Base-by-base conservation (phyloP, 2,797 vertebrate genomes). In the Diplodus sargus region DNA sequence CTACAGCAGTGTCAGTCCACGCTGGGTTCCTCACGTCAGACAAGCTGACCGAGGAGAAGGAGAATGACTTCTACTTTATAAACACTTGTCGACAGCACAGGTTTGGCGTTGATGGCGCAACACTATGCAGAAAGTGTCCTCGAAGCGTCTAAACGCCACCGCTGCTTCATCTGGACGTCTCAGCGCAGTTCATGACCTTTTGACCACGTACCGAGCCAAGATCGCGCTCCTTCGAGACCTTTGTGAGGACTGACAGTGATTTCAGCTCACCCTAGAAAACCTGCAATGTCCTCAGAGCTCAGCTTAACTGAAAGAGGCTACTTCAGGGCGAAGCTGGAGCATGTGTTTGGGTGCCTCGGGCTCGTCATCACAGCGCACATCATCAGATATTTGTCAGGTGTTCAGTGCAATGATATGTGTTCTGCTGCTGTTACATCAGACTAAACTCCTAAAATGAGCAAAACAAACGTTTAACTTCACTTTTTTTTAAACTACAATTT, bases 171-270 rank as follows among this genome's bases (percentile, higher is more conserved):
- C 6, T 66, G 28, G 70, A 76, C 5, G 49, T 43, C 17, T 59
- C 18, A 16, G 7, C 23, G 49, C 14, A 48, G 15, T 57, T 22
- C 1, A 0, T 13, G 60, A 82, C 62, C 22, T 49, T 74, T 48
- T 57, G 43, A 59, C 39, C 57, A 20, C 1, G 47, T 30, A 45
- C 74, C 48, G 54, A 59, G 28, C 28, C 42, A 67, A 49, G 6
- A 74, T 80, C 23, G 72, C 11, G 48, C 49, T 52, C 23, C 16
- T 60, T 72, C 7, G 15, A 39, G 3, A 49, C 17, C 7, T 43
- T 80, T 6, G 22, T 11, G 2, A 52, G 12, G 42, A 20, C 12
- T 12, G 13, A 28, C 3, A 57, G 28, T 23, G n/a, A 53, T 42
- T 39, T 72, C 0, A 30, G 1, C 20, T 48, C 10, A 18, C 25